A percentile compares a stretch with the other conserved stretches of the same genome.
phyloP scores from a whole-genome alignment of 2,888 invertebrate species.

The Drosophila multiciliata region DNA sequence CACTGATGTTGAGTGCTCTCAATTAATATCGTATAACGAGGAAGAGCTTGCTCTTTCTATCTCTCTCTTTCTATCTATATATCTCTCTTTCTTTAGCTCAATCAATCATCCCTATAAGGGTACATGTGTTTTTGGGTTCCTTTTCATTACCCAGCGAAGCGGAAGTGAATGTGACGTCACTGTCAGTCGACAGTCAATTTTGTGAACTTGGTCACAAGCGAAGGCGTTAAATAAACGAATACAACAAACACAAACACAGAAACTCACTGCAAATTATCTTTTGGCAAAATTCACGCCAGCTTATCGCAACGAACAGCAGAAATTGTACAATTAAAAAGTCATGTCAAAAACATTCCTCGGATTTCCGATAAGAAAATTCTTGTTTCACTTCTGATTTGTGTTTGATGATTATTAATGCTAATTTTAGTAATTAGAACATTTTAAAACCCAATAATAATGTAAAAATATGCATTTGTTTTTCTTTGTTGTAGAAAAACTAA shows the following conservation, averaged over 20 bases:
- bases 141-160: constrained; percentile 16
- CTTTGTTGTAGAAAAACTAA: too few species aligned
- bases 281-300: constrained; percentile 60
- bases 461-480: neutral
- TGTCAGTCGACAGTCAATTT: constrained; percentile 14
- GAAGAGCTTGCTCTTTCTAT: neutral
- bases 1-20: constrained; percentile 19
- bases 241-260: constrained; percentile 17
- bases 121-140: neutral
- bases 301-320: constrained; percentile 43
- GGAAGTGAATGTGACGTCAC: constrained; percentile 53
- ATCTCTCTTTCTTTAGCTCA: neutral
- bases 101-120: constrained; percentile 34
- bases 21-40: constrained; percentile 55
- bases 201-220: constrained; percentile 30
- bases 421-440: neutral
- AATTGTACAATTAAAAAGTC: constrained; percentile 6
- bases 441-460: neutral
- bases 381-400: neutral
- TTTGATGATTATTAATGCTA: neutral
- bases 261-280: constrained; percentile 54
- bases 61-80: neutral
- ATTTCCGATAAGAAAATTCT: constrained; percentile 39
- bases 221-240: constrained; percentile 33
- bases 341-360: constrained; percentile 27